Base-by-base conservation (phyloP, 1,140 invertebrate genomes). In the Sogatella furcifera region DNA sequence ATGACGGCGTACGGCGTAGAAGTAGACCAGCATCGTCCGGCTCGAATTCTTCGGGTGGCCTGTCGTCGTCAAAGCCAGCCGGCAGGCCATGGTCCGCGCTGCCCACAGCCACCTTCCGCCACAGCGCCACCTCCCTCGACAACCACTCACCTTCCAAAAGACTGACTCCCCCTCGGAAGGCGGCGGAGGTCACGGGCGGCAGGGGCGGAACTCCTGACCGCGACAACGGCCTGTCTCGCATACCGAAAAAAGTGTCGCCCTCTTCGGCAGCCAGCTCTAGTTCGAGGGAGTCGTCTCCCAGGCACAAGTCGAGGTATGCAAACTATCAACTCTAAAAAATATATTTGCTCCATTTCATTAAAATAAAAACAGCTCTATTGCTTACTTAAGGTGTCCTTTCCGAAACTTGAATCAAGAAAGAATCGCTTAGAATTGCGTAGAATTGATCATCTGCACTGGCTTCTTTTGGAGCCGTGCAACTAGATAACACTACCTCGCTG, bases 241-340 rank as follows among this genome's bases (percentile, higher is more conserved):
- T 59, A 15, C 57, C 57, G n/a, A 59, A 41, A 24, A 59, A 59
- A 52, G 9, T 59, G 8, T 59, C 57, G 14, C 22, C 57, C 1
- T 22, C 43, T 15, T 38, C 34, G 6, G 28, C 31, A 8, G 28
- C 17, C 9, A 17, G 46, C 53, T 78, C 76, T 69, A 78, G 77
- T 68, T 68, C 61, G n/a, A 58, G 55, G 34, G 62, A 71, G 57
- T 66, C 66, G 21, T 54, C 63, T 61, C 34, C 52, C 22, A 54
- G 52, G 28, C 54, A 24, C 38, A 55, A 22, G 17, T 42, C 56
- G 2, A 43, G 56, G 56, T 55, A n/a, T n/a, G n/a, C n/a, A n/a
- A n/a, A n/a, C n/a, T n/a, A n/a, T n/a, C n/a, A n/a, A n/a, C n/a
- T n/a, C n/a, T n/a, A n/a, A n/a, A n/a, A n/a, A n/a, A n/a, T n/a